Percentiles rank a stretch among this genome's conserved stretches.
phyloP scores from a whole-genome alignment of 2,888 invertebrate species.

The Perdita meconis region DNA sequence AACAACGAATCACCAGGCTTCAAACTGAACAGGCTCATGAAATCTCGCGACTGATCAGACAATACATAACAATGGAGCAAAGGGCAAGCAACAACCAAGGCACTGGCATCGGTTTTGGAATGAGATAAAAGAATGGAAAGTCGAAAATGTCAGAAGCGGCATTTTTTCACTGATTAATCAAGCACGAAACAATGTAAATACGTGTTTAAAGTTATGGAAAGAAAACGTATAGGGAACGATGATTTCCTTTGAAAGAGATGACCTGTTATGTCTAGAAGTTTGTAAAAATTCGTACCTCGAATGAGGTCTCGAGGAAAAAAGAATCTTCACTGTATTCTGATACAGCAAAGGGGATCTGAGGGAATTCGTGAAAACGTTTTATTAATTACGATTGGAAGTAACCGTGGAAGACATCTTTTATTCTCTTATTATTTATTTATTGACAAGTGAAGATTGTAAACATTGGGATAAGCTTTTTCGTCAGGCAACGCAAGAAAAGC shows the following conservation, averaged over 20 bases:
- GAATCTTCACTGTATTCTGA: too few relatives aligned
- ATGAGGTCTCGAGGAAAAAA: too few relatives aligned
- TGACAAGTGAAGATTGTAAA: conserved; percentile 22
- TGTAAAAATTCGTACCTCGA: conserved; percentile 5
- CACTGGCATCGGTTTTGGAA: conserved; percentile 77
- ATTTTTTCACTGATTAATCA: conserved; percentile 16
- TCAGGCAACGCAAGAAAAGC: neutral
- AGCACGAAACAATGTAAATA: conserved; percentile 37
- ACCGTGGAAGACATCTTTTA: conserved; percentile 4
- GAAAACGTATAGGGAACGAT: neutral
- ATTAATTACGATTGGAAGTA: neutral
- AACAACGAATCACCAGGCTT: conserved; percentile 96
- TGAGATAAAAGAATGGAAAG: conserved; percentile 76
- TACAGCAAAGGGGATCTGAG: neutral
- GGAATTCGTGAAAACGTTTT: neutral
- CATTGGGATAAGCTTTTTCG: conserved; percentile 25
- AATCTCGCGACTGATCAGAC: conserved; percentile 97
- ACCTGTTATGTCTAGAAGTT: neutral
- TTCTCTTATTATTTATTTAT: conserved; percentile 52
- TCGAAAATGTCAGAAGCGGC: neutral
- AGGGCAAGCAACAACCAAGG: conserved; percentile 82
- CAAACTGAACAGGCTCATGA: conserved; percentile 99
- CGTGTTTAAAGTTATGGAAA: conserved; percentile 13
- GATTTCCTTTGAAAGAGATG: neutral
- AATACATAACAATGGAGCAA: conserved; percentile 97